Conservation (phyloP, 92 coral and sea anemone species). For the Anthopleura xanthogrammica region DNA sequence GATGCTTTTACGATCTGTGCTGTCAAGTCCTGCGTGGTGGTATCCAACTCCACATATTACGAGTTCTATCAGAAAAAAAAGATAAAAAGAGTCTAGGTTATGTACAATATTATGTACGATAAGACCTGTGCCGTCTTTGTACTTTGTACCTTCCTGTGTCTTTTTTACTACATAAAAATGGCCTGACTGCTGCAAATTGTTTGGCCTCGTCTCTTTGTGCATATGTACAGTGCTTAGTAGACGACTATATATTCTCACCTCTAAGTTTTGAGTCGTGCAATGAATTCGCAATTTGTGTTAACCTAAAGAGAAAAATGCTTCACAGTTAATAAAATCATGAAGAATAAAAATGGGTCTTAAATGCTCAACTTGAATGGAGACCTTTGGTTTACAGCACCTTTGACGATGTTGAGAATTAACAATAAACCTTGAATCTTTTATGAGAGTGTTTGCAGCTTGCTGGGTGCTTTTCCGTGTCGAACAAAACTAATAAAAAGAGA, state of each 20-base stretch:
- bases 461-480: conserved; percentile 92
- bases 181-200: too few relatives aligned
- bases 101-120: neutral
- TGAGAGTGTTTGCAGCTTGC: conserved; percentile 87
- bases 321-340: neutral
- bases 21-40: conserved; percentile 97
- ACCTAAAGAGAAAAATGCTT: conserved; percentile 31
- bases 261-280: conserved; percentile 93
- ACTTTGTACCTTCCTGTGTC: too few relatives aligned
- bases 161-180: too few relatives aligned
- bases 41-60: conserved; percentile 96
- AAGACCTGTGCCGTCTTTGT: too few relatives aligned
- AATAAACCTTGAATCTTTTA: conserved; percentile 86
- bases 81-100: neutral
- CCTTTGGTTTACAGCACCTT: conserved; percentile 51
- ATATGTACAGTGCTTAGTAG: too few relatives aligned
- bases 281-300: conserved; percentile 83
- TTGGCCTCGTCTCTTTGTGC: too few relatives aligned
- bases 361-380: neutral
- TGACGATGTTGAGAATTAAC: conserved; percentile 97
- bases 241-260: conserved; percentile 48
- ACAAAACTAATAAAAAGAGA: conserved; percentile 61
- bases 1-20: conserved; percentile 71
- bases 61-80: conserved; percentile 53
- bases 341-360: neutral